Base-by-base conservation (phyloP, 2,113 vertebrate genomes). In the Uropsilus gracilis region DNA sequence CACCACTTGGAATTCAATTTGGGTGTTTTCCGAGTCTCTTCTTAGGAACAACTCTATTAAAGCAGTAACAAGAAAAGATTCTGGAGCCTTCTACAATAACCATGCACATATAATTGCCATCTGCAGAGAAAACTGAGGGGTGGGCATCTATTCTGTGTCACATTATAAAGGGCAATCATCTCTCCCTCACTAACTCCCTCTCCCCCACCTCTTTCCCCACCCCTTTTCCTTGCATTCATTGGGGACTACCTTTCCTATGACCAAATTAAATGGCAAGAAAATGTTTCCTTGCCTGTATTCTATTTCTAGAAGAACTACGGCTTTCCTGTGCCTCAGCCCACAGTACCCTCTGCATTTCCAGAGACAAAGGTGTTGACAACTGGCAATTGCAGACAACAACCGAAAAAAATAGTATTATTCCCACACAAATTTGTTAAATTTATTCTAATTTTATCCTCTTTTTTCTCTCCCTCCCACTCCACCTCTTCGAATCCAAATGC, bases 401-500 rank as follows among this genome's bases (percentile, higher is more conserved):
- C 42, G 14, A 17, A 50, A 17, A 63, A 53, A 77, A 22, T 7
- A 10, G 75, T 66, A 86, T 59, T 50, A 94, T 85, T 72, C 66
- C 53, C 76, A 64, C 53, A 84, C 44, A 91, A 91, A 96, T 85
- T 32, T 69, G 75, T 89, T 95, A 75, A 39, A 87, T 86, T 76
- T 89, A 44, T 86, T 93, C 95, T 96, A 84, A 91, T 93, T 87
- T 91, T 95, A 91, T 44, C 88, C 44, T 89, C 57, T 37, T 72
- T 87, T 81, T 85, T 89, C 89, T 91, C 94, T 91, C 37, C 66
- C 83, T 83, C 94, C 94, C 69, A 91, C 86, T 91, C 94, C 84
- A 90, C 89, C 92, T 77, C 92, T 77, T 95, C 10, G 0, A 94
- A 96, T 24, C 93, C 95, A 97, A 96, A 96, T 89, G 91, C 39